Percentiles rank a stretch among this genome's conserved stretches.
Evolutionary conservation across 2,113 vertebrate species (phyloP).

Genomic region (Hepsetus odoe): DNA sequence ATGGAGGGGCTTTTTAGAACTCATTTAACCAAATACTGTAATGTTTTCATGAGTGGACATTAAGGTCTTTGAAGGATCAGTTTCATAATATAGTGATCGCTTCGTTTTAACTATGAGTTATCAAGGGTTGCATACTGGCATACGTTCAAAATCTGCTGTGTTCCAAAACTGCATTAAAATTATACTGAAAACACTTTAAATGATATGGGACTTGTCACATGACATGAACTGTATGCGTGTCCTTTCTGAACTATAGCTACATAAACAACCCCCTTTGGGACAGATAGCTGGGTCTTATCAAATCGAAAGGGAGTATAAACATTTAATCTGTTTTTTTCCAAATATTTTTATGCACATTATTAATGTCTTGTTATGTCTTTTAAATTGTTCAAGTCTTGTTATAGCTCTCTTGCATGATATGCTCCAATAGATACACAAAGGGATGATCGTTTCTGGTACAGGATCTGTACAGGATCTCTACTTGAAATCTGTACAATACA

Average conservation of each 20-base stretch:
- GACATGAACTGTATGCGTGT: conserved; percentile 38
- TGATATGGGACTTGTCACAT: conserved; percentile 41
- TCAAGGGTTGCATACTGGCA: background rate
- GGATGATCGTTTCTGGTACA: too few species aligned
- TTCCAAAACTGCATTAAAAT: conserved; percentile 1
- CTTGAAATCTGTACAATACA: too few species aligned
- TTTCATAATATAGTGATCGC: too few species aligned
- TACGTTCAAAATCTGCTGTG: background rate
- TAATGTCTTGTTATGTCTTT: too few species aligned
- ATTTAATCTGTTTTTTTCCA: conserved; percentile 36
- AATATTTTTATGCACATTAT: too few species aligned
- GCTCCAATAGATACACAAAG: too few species aligned
- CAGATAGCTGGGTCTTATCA: conserved; percentile 38
- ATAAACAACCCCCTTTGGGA: conserved; percentile 27
- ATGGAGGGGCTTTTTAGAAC: background rate
- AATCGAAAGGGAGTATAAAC: conserved; percentile 24
- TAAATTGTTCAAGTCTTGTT: too few species aligned
- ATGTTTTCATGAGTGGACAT: background rate
- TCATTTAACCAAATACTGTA: background rate
- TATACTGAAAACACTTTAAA: background rate
- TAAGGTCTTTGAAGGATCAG: background rate
- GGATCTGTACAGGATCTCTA: too few species aligned
- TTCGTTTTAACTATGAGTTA: background rate
- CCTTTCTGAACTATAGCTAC: conserved; percentile 35
- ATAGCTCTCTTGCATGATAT: too few species aligned